These are phyloP conservation scores for Bujurquina vittata DNA, from an alignment of 2,113 vertebrate genomes.

Conservation along the genomic window DNA sequence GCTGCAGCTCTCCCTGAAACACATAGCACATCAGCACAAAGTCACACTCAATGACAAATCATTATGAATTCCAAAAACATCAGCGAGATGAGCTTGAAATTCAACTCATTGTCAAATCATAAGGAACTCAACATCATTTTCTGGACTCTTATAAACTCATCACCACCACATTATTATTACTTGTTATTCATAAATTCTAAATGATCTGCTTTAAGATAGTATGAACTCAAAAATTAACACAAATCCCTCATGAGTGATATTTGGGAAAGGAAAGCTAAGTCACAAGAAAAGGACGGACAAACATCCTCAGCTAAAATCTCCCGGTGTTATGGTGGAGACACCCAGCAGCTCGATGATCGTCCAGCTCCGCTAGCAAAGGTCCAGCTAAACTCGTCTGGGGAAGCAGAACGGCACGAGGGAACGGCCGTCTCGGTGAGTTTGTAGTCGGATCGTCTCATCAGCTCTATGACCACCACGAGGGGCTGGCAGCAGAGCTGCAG, in stretches of 20 bases:
- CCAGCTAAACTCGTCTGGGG: conserved; percentile 15
- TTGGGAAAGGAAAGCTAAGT: conserved; percentile 28
- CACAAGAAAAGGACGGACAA: conserved; percentile 35
- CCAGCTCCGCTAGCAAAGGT: conserved; percentile 10
- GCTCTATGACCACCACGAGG: conserved; percentile 46
- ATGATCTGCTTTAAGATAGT: conserved; percentile 55
- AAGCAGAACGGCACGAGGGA: conserved; percentile 32
- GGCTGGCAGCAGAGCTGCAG: neutral
- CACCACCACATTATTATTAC: conserved; percentile 70
- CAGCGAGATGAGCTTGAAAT: conserved; percentile 47
- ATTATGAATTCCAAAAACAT: conserved; percentile 60
- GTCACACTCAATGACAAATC: conserved; percentile 74
- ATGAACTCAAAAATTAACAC: conserved; percentile 62
- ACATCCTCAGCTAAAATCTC: conserved; percentile 15
- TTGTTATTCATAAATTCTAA: conserved; percentile 68
- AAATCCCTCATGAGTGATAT: conserved; percentile 52
- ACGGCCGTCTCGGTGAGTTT: neutral
- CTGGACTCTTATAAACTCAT: conserved; percentile 63
- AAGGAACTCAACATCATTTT: conserved; percentile 59
- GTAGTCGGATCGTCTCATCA: conserved; percentile 27
- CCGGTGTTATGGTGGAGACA: neutral
- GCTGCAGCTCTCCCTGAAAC: conserved; percentile 74
- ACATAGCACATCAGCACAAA: conserved; percentile 69
- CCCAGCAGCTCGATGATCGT: conserved; percentile 14
- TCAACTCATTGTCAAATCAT: conserved; percentile 75